These are phyloP conservation scores for Maconellicoccus hirsutus DNA, from an alignment of 1,140 invertebrate species.

Conservation along the genomic window DNA sequence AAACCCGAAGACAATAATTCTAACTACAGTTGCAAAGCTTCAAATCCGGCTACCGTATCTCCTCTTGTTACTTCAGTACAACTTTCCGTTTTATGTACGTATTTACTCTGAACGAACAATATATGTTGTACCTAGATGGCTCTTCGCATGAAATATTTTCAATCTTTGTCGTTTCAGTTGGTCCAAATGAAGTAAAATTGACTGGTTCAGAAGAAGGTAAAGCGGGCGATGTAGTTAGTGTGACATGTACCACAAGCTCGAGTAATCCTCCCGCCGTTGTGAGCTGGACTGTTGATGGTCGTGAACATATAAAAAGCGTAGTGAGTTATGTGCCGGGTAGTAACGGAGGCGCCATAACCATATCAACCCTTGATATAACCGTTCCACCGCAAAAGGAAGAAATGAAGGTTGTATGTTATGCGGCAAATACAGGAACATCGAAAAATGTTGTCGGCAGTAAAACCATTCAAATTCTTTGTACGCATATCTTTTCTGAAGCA, in stretches of 20 bases:
- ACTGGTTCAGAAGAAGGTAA: slow-evolving; percentile 73
- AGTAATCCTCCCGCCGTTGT: slow-evolving; percentile 86
- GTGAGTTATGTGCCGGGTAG: slow-evolving; percentile 34
- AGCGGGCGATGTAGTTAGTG: slow-evolving; percentile 67
- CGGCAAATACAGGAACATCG: slow-evolving; percentile 68
- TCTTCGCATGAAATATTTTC: not conserved
- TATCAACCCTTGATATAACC: slow-evolving; percentile 70
- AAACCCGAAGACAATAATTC: slow-evolving; percentile 84
- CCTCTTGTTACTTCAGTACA: slow-evolving; percentile 72
- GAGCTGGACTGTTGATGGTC: slow-evolving; percentile 75
- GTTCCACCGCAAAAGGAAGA: slow-evolving; percentile 63
- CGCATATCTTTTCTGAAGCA: too few species aligned
- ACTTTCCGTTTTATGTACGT: slow-evolving; percentile 87
- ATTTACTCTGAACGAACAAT: not conserved
- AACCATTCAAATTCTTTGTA: slow-evolving; percentile 84
- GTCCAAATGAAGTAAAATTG: slow-evolving; percentile 77
- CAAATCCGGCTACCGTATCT: slow-evolving; percentile 73
- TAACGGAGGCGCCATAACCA: slow-evolving; percentile 77
- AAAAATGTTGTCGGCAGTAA: slow-evolving; percentile 77
- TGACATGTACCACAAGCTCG: slow-evolving; percentile 75
- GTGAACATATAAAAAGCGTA: slow-evolving; percentile 44
- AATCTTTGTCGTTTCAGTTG: slow-evolving; percentile 49
- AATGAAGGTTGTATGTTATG: slow-evolving; percentile 76
- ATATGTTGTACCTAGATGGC: too few species aligned
- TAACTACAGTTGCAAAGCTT: slow-evolving; percentile 81